phyloP scores from a whole-genome alignment of 2,797 vertebrate genomes.

The Ispidina picta region DNA sequence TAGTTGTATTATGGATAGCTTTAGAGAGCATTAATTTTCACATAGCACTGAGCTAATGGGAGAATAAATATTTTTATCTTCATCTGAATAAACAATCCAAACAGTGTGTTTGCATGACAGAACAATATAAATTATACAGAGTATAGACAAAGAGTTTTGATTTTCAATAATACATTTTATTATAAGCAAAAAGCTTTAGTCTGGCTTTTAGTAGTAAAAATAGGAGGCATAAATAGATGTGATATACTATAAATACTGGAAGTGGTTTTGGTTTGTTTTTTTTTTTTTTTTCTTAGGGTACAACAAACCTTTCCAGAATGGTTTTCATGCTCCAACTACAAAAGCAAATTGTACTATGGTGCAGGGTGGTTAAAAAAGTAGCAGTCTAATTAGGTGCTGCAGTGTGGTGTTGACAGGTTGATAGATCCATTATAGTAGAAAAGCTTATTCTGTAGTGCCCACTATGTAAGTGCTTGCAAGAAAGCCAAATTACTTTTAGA shows the following conservation, averaged over 20 bases:
- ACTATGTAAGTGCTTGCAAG: background rate
- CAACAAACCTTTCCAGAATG: background rate
- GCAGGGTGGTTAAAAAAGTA: background rate
- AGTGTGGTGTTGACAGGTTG: background rate
- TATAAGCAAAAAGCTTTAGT: background rate
- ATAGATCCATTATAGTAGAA: background rate
- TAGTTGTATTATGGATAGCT: background rate
- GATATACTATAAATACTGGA: background rate
- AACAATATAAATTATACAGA: background rate
- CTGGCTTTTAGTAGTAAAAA: background rate
- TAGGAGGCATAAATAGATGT: background rate
- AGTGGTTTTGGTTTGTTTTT: background rate
- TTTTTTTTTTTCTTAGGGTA: background rate
- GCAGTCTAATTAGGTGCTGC: background rate
- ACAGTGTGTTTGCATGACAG: background rate
- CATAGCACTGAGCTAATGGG: background rate
- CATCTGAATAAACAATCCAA: background rate
- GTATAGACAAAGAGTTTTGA: background rate
- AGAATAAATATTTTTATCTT: slow-evolving; percentile 6
- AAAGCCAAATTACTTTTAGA: background rate
- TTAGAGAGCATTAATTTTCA: background rate
- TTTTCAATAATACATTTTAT: background rate
- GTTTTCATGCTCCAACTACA: background rate
- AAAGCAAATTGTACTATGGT: background rate
- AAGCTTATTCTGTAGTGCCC: background rate